Evolutionary conservation across 2,797 vertebrate genomes (phyloP).

Genomic region (Sebastes jordani): DNA sequence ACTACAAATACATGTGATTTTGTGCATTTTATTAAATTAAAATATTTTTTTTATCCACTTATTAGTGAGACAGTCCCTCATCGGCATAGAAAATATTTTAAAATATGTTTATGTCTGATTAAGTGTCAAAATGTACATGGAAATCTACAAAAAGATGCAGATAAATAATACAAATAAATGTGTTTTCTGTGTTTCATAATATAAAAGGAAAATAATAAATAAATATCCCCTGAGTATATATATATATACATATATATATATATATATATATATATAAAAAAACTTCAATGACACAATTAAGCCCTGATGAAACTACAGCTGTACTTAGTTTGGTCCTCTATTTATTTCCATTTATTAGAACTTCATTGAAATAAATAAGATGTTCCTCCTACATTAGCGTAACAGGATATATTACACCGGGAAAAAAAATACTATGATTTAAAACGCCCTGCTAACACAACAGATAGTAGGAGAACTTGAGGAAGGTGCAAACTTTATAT

Average conservation of each 20-base stretch:
- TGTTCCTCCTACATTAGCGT: background rate
- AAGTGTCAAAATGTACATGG: background rate
- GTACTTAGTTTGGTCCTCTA: background rate
- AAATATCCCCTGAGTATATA: background rate
- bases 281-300: background rate
- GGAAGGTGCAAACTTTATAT: conserved; percentile 24
- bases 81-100: background rate
- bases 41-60: background rate
- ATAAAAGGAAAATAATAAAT: background rate
- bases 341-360: conserved; percentile 3
- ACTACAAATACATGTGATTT: rapidly evolving
- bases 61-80: background rate
- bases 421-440: background rate
- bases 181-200: background rate
- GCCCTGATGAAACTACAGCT: background rate
- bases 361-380: conserved; percentile 16
- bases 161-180: background rate
- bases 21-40: no score
- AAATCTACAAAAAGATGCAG: background rate
- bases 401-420: background rate
- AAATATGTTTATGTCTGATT: background rate
- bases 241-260: no score
- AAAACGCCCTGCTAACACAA: background rate
- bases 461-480: conserved; percentile 9
- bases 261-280: background rate